These are phyloP conservation scores for Echiichthys vipera DNA, from an alignment of 2,797 vertebrate species.

Conservation along the genomic window DNA sequence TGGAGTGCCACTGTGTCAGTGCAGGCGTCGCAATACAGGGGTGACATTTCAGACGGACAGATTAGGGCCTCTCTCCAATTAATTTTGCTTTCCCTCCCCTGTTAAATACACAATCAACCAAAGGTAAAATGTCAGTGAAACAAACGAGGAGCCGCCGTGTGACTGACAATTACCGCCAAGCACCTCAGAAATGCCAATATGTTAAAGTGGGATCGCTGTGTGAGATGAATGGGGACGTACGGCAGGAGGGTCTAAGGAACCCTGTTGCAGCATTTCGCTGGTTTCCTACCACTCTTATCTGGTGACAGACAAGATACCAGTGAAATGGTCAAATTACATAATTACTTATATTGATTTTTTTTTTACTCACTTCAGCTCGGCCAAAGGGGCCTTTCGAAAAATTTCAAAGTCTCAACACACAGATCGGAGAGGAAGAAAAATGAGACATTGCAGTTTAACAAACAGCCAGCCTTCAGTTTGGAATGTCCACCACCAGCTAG, in stretches of 20 bases:
- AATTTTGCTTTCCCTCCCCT: conserved; percentile 82
- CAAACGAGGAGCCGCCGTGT: conserved; percentile 79
- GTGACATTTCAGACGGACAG: conserved; percentile 88
- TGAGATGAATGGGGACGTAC: conserved; percentile 76
- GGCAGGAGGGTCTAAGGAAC: conserved; percentile 50
- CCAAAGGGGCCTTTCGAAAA: neutral
- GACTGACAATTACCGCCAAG: conserved; percentile 84
- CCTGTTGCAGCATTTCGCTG: conserved; percentile 24
- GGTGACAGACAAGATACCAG: conserved; percentile 16
- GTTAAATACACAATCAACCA: conserved; percentile 89
- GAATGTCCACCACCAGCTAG: neutral
- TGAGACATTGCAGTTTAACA: neutral
- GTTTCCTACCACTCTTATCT: conserved; percentile 27
- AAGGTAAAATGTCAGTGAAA: conserved; percentile 88
- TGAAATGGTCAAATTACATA: conserved; percentile 53
- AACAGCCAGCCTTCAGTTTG: neutral
- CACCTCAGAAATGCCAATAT: conserved; percentile 86
- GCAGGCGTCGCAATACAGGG: conserved; percentile 74
- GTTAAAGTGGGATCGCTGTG: conserved; percentile 77
- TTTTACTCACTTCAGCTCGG: neutral
- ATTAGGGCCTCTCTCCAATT: conserved; percentile 87
- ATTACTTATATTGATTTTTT: neutral
- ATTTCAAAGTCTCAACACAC: neutral
- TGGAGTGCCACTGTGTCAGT: conserved; percentile 64
- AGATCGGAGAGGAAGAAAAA: neutral